A percentile compares a stretch with the other conserved stretches of the same genome.
phyloP scores from a whole-genome alignment of 2,797 vertebrate species.

The Silurus lanzhouensis region DNA sequence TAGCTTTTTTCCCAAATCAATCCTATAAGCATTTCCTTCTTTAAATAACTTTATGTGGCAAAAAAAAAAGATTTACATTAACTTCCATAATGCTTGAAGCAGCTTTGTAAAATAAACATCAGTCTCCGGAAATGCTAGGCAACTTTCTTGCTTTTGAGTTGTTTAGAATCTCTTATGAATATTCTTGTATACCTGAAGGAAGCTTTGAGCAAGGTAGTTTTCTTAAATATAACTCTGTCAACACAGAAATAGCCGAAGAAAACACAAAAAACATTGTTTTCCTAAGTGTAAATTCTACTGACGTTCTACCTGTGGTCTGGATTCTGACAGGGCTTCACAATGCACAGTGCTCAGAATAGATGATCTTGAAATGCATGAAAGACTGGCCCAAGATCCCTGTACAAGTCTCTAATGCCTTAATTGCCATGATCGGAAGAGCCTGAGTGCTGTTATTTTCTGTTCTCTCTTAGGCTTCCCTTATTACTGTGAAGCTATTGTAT shows the following conservation, averaged over 20 bases:
- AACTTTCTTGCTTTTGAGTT: background rate
- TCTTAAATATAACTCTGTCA: background rate
- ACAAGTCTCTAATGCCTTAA: background rate
- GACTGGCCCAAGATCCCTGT: background rate
- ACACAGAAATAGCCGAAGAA: background rate
- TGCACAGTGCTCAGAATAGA: background rate
- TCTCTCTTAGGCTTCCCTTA: background rate
- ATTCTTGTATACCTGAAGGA: background rate
- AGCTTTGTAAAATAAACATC: background rate
- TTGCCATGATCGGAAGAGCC: background rate
- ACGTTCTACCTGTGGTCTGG: background rate
- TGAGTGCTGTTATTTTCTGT: background rate
- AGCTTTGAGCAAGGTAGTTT: background rate
- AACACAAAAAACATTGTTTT: background rate
- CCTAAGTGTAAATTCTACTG: background rate
- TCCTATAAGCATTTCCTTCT: too few species aligned
- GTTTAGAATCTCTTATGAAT: background rate
- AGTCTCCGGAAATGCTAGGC: background rate
- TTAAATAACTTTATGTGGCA: background rate
- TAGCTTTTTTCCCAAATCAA: background rate
- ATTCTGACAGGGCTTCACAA: background rate
- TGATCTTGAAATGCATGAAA: background rate
- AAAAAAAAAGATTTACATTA: background rate
- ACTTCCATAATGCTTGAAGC: background rate
- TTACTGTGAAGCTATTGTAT: background rate